Base-by-base conservation (phyloP, 2,797 vertebrate species). In the Tamandua tetradactyla region DNA sequence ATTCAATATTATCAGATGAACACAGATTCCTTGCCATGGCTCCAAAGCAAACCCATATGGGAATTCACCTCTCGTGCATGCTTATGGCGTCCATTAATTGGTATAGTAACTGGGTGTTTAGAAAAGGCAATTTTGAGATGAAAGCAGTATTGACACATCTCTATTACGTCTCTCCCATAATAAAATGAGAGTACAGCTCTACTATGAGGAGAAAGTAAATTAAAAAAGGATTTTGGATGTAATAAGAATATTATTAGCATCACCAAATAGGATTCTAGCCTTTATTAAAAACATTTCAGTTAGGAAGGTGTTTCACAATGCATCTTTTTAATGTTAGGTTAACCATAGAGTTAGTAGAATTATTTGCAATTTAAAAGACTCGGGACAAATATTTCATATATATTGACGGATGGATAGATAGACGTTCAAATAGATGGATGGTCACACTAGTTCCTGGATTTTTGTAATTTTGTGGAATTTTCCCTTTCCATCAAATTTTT, bases 1-100 rank as follows among this genome's bases (percentile, higher is more conserved):
- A 87, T 83, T 96, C 69, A 95, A 1, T 59, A 85, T 78, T 82
- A 64, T 17, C 35, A 69, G n/a, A 35, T 71, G 64, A 83, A 71
- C 55, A 72, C 10, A 2, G 74, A 66, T 93, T 30, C 86, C 83
- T 84, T 7, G 75, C 91, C 88, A 84, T 17, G 83, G 81, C 57
- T 91, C 92, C 89, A 93, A 64, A 72, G 84, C 44, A 88, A 93
- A 87, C 23, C 23, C 22, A 15, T 4, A 20, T 37, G 27, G 7
- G 27, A 76, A 91, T 59, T 35, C 66, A 61, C 22, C 27, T 57
- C n/a, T 42, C 59, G 40, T 32, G 42, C n/a, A 3, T 14, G 61
- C 83, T 93, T 55, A 52, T 13, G 44, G 40, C n/a, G 55, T 61
- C 66, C 57, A 27, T 57, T 86, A 42, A 35, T 52, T 30, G 49